phyloP scores from a whole-genome alignment of 1,140 invertebrate species.

The Diprion similis region DNA sequence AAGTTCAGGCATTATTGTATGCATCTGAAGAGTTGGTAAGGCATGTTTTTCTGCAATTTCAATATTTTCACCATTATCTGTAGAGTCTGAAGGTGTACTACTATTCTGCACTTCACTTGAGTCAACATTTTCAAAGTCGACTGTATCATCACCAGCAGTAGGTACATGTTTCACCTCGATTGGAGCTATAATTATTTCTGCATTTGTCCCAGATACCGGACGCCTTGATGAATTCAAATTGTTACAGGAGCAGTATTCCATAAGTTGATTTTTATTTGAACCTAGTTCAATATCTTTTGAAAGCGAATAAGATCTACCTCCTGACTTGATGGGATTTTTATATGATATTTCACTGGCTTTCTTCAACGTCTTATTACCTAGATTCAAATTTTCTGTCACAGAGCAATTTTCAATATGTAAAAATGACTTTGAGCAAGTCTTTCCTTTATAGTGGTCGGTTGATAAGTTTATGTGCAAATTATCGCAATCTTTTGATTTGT shows the following conservation, averaged over 20 bases:
- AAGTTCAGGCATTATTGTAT: conserved; percentile 46
- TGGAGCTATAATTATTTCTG: not conserved
- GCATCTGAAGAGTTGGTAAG: conserved; percentile 28
- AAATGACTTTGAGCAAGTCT: not conserved
- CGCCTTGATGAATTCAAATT: not conserved
- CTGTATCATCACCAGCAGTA: not conserved
- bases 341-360: not conserved
- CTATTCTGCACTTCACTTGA: not conserved
- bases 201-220: not conserved
- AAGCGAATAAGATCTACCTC: not conserved
- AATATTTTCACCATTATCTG: conserved; percentile 11
- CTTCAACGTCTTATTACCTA: not conserved
- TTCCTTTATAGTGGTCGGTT: conserved; percentile 1
- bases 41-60: conserved; percentile 20
- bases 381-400: not conserved
- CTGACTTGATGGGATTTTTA: not conserved
- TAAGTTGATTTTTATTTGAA: not conserved
- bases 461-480: conserved; percentile 10
- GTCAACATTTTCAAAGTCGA: conserved; percentile 8
- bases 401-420: not conserved
- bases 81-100: not conserved
- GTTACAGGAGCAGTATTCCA: not conserved
- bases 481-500: not conserved
- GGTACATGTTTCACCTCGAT: conserved; percentile 1
- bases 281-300: not conserved